Base-by-base conservation (phyloP, 2,888 invertebrate genomes). In the Oithona nana region DNA sequence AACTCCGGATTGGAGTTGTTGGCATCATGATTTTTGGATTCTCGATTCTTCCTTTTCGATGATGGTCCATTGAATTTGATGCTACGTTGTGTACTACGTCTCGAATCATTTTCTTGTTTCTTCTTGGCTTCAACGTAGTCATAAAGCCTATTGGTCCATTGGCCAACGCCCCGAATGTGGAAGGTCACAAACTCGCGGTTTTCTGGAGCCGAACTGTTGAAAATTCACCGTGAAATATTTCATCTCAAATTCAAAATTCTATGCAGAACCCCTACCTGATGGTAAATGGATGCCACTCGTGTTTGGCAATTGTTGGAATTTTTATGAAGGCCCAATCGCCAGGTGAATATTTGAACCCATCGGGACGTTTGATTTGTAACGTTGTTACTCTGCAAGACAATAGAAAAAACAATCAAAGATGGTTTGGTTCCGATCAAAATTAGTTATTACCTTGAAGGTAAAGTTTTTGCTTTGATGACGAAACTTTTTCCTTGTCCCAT, bases 231-330 rank as follows among this genome's bases (percentile, higher is more conserved):
- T 20, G 26, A 22, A 26, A 54, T 24, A 26, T 13, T 24, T 6
- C 20, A 51, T 51, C 8, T 8, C 20, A 24, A 24, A 54, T 26
- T 24, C n/a, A 39, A 16, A 11, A 11, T 6, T 16, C 39, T 16
- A 39, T 39, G 16, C 39, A 16, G 0, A 94, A 93, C 6, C 93
- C 90, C 69, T 90, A 90, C 75, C 92, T 93, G 66, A 94, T 85
- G 1, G 94, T 94, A 70, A 95, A 93, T 0, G 94, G 93, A 78
- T 94, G 94, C 93, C 93, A 94, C 74, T 95, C 94, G 69, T 88
- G 88, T 64, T 82, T 81, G 0, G 94, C 92, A 65, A 94, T 89
- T 4, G 82, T 82, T 0, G 94, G 94, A 61, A 95, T 84, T 70
- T 48, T 22, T 1, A 93, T 84, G 70, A 89, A 94, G 48, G 92